phyloP scores from a whole-genome alignment of 2,888 invertebrate genomes.

The Thysanoteuthis rhombus region DNA sequence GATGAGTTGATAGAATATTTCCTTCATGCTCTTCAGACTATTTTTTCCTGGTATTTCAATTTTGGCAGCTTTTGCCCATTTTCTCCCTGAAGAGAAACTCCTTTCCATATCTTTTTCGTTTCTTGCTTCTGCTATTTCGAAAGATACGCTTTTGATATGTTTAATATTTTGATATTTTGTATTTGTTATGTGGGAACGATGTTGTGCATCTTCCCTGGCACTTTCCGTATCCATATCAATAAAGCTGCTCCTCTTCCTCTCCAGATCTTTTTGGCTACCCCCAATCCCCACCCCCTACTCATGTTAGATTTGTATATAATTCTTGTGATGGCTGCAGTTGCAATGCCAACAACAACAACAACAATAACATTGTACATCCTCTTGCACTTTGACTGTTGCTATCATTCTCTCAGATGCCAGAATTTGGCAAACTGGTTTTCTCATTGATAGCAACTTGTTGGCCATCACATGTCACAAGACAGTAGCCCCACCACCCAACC shows the following conservation, averaged over 20 bases:
- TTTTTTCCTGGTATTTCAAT: background rate
- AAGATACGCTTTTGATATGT: background rate
- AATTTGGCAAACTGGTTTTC: background rate
- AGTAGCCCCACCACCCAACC: background rate
- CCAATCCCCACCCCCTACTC: background rate
- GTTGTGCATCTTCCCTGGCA: background rate
- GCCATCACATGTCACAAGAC: background rate
- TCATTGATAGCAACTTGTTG: background rate
- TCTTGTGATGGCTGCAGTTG: background rate
- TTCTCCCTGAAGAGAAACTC: background rate
- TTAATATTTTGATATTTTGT: background rate
- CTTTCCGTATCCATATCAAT: background rate
- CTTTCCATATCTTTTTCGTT: background rate
- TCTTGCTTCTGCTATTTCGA: background rate
- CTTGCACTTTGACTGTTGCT: background rate
- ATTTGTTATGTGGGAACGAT: background rate
- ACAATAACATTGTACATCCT: background rate
- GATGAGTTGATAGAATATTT: background rate
- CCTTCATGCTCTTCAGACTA: background rate
- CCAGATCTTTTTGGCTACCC: background rate
- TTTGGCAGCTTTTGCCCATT: background rate
- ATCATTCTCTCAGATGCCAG: background rate
- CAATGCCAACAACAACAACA: background rate
- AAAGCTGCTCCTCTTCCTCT: background rate
- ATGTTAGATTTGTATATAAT: conserved; percentile 12